Evolutionary conservation across 2,888 invertebrate species (phyloP).

Genomic region (Malthinus seriepunctatus): DNA sequence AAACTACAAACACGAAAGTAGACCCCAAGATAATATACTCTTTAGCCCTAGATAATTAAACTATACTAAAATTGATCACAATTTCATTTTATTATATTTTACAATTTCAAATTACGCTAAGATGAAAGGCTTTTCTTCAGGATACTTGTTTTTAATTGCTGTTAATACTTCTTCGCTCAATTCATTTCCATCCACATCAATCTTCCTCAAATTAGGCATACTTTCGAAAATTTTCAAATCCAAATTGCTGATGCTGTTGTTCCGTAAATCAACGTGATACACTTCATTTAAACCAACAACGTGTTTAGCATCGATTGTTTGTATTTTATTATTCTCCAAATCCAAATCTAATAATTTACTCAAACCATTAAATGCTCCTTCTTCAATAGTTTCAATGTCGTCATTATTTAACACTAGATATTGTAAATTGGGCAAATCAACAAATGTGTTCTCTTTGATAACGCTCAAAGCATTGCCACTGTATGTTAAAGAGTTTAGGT

Average conservation of each 20-base stretch:
- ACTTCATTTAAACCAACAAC: not conserved
- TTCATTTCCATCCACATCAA: slow-evolving; percentile 2
- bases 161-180: not conserved
- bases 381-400: not conserved
- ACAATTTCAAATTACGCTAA: too few species aligned
- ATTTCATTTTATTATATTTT: too few species aligned
- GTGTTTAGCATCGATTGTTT: not conserved
- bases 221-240: not conserved
- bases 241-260: not conserved
- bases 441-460: not conserved
- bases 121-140: too few species aligned
- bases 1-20: too few species aligned
- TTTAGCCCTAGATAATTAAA: too few species aligned
- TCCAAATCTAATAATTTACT: not conserved
- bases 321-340: not conserved
- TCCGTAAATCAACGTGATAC: not conserved
- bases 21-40: too few species aligned
- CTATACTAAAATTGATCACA: too few species aligned
- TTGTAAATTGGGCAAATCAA: not conserved
- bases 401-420: not conserved
- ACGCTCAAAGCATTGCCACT: not conserved
- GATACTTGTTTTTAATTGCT: not conserved
- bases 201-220: not conserved
- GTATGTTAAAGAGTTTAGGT: not conserved
- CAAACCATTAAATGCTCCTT: not conserved